Percentiles rank a stretch among this genome's conserved stretches.
phyloP scores from a whole-genome alignment of 2,888 invertebrate genomes.

The Brachylomia viminalis region DNA sequence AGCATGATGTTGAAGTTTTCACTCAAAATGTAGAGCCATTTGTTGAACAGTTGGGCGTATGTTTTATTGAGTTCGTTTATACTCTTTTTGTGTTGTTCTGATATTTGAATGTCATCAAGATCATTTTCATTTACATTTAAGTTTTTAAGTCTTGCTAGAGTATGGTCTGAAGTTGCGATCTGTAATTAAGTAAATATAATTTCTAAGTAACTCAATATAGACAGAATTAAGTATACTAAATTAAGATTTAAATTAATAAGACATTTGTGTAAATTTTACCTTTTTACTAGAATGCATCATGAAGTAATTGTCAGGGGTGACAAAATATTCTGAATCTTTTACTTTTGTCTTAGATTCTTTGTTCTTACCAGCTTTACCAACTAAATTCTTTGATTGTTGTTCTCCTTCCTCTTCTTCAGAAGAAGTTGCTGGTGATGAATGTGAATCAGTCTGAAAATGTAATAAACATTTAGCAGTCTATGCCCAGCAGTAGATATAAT shows the following conservation, averaged over 20 bases:
- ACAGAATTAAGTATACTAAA: neutral
- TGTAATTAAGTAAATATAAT: conserved; percentile 65
- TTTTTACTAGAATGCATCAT: conserved; percentile 91
- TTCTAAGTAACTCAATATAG: neutral
- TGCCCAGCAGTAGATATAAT: neutral
- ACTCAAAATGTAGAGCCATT: conserved; percentile 94
- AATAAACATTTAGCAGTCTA: neutral
- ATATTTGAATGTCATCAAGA: conserved; percentile 90
- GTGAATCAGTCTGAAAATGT: conserved; percentile 68
- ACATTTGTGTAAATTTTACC: conserved; percentile 68
- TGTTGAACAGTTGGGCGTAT: conserved; percentile 91
- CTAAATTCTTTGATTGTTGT: conserved; percentile 72
- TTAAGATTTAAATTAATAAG: neutral
- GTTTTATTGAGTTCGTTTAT: conserved; percentile 90
- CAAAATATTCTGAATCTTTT: conserved; percentile 90
- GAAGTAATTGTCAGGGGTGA: conserved; percentile 93
- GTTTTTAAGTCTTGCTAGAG: conserved; percentile 93
- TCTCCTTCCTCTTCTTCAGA: conserved; percentile 68
- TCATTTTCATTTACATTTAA: conserved; percentile 91
- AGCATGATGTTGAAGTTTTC: conserved; percentile 96
- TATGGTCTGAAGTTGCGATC: conserved; percentile 94
- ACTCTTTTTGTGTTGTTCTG: conserved; percentile 90
- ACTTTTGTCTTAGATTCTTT: conserved; percentile 72
- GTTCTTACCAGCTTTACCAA: conserved; percentile 70
- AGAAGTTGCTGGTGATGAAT: conserved; percentile 67